phyloP scores from a whole-genome alignment of 2,888 invertebrate genomes.

The Metallyticus violacea region DNA sequence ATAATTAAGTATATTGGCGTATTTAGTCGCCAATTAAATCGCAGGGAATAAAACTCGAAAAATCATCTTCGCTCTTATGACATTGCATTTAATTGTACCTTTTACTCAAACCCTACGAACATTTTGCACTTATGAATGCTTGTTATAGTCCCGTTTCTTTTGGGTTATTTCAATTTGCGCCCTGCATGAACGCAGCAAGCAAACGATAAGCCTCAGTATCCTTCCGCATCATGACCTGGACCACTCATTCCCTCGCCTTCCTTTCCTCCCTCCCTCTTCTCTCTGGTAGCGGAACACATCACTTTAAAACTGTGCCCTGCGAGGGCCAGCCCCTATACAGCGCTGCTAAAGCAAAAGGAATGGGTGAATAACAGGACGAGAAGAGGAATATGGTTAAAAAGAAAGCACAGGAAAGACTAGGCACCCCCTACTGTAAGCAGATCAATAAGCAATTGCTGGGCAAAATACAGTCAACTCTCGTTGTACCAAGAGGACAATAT shows the following conservation, averaged over 20 bases:
- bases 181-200: neutral
- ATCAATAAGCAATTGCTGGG: neutral
- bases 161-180: constrained; percentile 1
- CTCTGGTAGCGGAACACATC: neutral
- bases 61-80: too few species aligned
- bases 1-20: too few species aligned
- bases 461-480: neutral
- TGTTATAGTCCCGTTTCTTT: neutral
- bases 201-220: neutral
- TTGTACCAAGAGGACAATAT: too few species aligned
- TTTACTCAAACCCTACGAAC: too few species aligned
- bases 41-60: too few species aligned
- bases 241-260: neutral
- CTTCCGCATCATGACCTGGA: constrained; percentile 15
- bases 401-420: neutral
- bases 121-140: too few species aligned
- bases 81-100: too few species aligned
- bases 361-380: neutral
- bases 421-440: too few species aligned
- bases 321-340: neutral
- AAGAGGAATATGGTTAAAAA: neutral
- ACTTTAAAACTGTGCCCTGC: constrained; percentile 10
- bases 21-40: too few species aligned
- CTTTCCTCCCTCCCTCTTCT: neutral
- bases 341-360: neutral